Conservation (phyloP, 1,140 invertebrate species). For the Acromyrmex charruanus region DNA sequence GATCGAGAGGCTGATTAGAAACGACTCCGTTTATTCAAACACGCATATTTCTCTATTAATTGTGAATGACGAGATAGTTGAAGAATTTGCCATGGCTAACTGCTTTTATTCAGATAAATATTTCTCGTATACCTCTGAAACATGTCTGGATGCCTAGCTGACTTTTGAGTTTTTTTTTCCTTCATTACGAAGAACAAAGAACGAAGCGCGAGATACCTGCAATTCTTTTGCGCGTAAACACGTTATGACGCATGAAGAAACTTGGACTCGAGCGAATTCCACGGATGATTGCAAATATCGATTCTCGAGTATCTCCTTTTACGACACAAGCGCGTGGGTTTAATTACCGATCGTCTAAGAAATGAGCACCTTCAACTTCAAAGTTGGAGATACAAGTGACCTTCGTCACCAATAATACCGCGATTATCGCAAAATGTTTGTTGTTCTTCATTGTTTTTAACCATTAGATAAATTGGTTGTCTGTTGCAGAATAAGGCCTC, state of each 20-base stretch:
- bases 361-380: slow-evolving; percentile 56
- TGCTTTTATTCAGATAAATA: no score
- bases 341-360: slow-evolving; percentile 68
- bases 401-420: not conserved
- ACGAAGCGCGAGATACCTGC: not conserved
- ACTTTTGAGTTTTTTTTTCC: not conserved
- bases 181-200: not conserved
- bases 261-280: not conserved
- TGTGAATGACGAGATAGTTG: no score
- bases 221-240: not conserved
- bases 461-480: slow-evolving; percentile 12
- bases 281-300: not conserved
- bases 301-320: slow-evolving; percentile 75
- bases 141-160: no score
- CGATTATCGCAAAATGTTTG: not conserved
- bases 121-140: not conserved
- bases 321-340: slow-evolving; percentile 73
- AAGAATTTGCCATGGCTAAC: no score
- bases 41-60: no score
- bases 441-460: not conserved
- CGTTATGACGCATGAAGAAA: not conserved
- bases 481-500: slow-evolving; percentile 95
- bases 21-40: not conserved
- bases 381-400: not conserved
- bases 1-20: not conserved